Base-by-base conservation (phyloP, 2,113 vertebrate genomes). In the Gasterosteus aculeatus region DNA sequence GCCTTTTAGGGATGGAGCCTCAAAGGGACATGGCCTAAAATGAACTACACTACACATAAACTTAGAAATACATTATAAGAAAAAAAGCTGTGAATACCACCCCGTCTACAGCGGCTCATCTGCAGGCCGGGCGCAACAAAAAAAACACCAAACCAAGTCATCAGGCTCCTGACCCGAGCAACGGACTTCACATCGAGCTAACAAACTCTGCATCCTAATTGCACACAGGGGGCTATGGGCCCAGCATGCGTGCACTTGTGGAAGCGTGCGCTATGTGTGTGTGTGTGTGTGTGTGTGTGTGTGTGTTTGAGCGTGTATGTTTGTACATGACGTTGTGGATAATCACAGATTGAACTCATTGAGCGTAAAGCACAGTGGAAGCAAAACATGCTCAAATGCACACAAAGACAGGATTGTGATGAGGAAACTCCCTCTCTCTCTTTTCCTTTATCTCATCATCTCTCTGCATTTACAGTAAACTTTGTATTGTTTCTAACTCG, bases 341-440 rank as follows among this genome's bases (percentile, higher is more conserved):
- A 82, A 88, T 89, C 76, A 77, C 76, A 91, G 87, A 92, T 91
- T 89, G 79, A 19, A 84, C 61, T 86, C 75, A 87, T 65, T 80
- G 85, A 89, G 85, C 84, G 46, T 81, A 78, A 79, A 86, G 75
- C 69, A 14, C 58, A 15, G 33, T 88, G 81, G 84, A 88, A 85
- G 85, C 62, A 78, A 6, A 85, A 78, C 77, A 75, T 68, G 75
- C 58, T 79, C 51, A 71, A 72, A 57, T 72, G 73, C 22, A 75
- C 67, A 91, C 88, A 93, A 91, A 84, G 84, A 56, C 53, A 16
- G 39, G 47, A 84, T 75, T 91, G 91, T 88, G 54, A 76, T 18
- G 73, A 78, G 82, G 68, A 57, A 72, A 80, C 39, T 26, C 56
- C 46, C 0, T 47, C 22, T 54, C 51, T 54, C 51, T 22, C 53